Evolutionary conservation across 2,888 invertebrate species (phyloP).

Genomic region (Nymphalis polychloros): DNA sequence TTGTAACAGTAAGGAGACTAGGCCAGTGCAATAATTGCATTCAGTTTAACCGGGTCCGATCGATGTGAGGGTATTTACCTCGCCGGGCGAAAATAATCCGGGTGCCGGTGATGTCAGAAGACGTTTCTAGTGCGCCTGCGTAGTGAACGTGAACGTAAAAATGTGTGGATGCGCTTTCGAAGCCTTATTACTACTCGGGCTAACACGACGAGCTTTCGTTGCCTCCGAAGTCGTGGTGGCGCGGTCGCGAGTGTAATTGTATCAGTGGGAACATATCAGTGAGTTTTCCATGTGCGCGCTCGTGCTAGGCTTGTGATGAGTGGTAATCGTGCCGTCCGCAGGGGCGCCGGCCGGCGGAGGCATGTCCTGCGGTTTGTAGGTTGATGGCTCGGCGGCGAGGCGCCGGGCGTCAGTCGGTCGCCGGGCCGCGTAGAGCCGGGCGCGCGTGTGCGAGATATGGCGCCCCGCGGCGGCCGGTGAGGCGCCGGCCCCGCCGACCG

Average conservation of each 20-base stretch:
- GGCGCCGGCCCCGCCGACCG: slow-evolving; percentile 81
- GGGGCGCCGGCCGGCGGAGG: slow-evolving; percentile 46
- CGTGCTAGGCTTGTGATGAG: slow-evolving; percentile 41
- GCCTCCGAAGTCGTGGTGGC: slow-evolving; percentile 37
- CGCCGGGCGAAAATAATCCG: slow-evolving; percentile 81
- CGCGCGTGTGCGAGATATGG: slow-evolving; percentile 71
- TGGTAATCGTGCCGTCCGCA: slow-evolving; percentile 38
- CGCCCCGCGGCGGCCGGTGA: slow-evolving; percentile 81
- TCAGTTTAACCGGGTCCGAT: slow-evolving; percentile 79
- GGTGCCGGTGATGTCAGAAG: slow-evolving; percentile 78
- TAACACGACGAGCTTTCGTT: slow-evolving; percentile 47
- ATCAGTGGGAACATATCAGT: slow-evolving; percentile 35
- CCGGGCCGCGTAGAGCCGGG: slow-evolving; percentile 76
- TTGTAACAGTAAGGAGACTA: slow-evolving; percentile 66
- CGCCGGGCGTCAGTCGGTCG: slow-evolving; percentile 67
- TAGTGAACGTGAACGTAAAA: slow-evolving; percentile 47
- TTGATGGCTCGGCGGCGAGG: slow-evolving; percentile 53
- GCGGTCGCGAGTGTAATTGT: slow-evolving; percentile 40
- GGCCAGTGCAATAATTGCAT: slow-evolving; percentile 81
- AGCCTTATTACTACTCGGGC: slow-evolving; percentile 48
- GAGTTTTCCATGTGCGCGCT: slow-evolving; percentile 35
- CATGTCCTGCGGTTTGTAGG: slow-evolving; percentile 47
- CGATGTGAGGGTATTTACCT: slow-evolving; percentile 82
- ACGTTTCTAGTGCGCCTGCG: slow-evolving; percentile 48
- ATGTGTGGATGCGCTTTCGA: slow-evolving; percentile 51